Evolutionary conservation across 2,113 vertebrate genomes (phyloP).

Genomic region (Bubalus kerabau): DNA sequence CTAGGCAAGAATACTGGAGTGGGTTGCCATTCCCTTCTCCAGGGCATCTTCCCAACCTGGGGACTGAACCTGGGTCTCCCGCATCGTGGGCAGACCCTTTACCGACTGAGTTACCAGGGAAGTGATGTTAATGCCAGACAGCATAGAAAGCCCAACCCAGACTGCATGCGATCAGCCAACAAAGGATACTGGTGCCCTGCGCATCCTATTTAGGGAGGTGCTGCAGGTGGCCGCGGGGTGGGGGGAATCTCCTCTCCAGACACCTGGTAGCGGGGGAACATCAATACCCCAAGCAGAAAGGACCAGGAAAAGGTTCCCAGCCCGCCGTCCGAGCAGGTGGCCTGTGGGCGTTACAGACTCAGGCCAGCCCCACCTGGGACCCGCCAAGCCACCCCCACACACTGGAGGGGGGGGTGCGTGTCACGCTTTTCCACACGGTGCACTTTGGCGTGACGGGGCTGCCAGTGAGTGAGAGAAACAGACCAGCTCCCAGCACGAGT

Average conservation of each 20-base stretch:
- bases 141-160: neutral
- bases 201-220: too few species aligned
- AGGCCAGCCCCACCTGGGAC: too few species aligned
- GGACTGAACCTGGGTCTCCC: neutral
- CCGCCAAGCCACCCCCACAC: fast-evolving
- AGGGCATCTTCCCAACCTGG: neutral
- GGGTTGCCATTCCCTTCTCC: neutral
- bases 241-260: neutral
- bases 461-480: neutral
- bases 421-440: fast-evolving
- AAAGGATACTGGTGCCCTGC: fast-evolving
- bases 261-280: too few species aligned
- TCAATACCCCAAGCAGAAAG: neutral
- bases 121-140: fast-evolving
- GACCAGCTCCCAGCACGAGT: neutral
- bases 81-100: neutral
- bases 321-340: fast-evolving
- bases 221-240: neutral
- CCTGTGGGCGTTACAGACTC: neutral
- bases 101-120: neutral
- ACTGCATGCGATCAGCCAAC: fast-evolving
- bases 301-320: neutral
- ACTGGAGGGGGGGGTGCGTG: too few species aligned
- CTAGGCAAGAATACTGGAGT: neutral
- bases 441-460: fast-evolving